A percentile compares a stretch with the other conserved stretches of the same genome.
Conservation (phyloP, 1,140 invertebrate species). For the Onthophagus taurus region DNA sequence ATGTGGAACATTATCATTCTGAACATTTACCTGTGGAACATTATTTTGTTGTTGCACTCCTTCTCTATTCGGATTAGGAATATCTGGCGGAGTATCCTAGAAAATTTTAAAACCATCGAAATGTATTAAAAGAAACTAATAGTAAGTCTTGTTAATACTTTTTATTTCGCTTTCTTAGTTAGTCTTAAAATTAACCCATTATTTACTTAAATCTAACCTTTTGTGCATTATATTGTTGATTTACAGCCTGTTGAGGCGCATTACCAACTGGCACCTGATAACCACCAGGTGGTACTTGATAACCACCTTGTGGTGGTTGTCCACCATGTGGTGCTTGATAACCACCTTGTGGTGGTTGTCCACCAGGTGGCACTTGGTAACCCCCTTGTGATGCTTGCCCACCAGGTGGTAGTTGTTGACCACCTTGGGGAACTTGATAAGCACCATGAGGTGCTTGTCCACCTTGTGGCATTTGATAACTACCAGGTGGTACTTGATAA, state of each 20-base stretch:
- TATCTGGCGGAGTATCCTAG: too few relatives aligned
- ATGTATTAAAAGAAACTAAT: too few relatives aligned
- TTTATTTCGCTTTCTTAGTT: too few relatives aligned
- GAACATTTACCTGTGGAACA: too few relatives aligned
- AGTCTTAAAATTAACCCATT: too few relatives aligned
- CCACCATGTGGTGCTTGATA: constrained; percentile 16
- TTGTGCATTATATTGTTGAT: constrained; percentile 17
- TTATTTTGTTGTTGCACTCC: too few relatives aligned
- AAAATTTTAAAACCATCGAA: too few relatives aligned
- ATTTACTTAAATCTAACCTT: not conserved
- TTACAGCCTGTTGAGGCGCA: not conserved
- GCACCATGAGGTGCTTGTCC: constrained; percentile 18
- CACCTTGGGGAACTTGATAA: constrained; percentile 20
- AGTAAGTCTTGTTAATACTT: too few relatives aligned
- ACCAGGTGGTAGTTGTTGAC: too few relatives aligned
- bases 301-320: constrained; percentile 16
- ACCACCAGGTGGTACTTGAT: not conserved
- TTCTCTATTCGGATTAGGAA: too few relatives aligned
- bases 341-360: constrained; percentile 26
- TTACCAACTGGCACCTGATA: not conserved
- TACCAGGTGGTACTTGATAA: constrained; percentile 6
- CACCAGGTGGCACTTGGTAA: constrained; percentile 33
- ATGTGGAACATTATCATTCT: too few relatives aligned
- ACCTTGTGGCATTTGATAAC: constrained; percentile 16
- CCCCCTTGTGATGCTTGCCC: constrained; percentile 15